Conservation (phyloP, 2,797 vertebrate species). For the Leuciscus waleckii region DNA sequence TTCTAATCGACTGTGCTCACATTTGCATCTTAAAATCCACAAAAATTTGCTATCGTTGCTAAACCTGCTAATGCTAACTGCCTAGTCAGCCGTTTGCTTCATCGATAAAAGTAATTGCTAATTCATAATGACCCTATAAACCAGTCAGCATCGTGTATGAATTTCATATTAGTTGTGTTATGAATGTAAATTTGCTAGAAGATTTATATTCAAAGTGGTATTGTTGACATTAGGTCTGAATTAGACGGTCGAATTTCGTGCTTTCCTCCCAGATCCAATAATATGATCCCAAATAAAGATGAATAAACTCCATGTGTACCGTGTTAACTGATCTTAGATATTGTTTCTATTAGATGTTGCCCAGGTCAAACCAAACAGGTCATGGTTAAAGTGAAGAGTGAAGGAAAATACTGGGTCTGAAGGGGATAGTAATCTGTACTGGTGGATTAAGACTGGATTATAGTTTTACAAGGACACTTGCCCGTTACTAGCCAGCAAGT, state of each 20-base stretch:
- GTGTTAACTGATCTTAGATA: background rate
- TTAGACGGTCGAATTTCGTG: background rate
- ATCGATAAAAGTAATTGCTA: conserved; percentile 18
- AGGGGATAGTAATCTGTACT: conserved; percentile 67
- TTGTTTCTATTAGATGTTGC: background rate
- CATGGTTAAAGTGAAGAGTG: conserved; percentile 3
- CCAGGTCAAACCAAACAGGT: background rate
- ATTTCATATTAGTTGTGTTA: background rate
- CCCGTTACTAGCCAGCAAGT: conserved; percentile 29
- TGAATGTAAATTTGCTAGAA: background rate
- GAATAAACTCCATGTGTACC: background rate
- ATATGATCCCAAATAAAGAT: background rate
- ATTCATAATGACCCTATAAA: background rate
- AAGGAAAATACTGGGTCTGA: conserved; percentile 40
- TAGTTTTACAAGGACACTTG: conserved; percentile 70
- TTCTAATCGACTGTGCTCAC: background rate
- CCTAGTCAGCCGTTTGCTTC: conserved; percentile 38
- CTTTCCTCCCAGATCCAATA: background rate
- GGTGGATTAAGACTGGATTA: conserved; percentile 80
- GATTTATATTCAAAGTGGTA: background rate
- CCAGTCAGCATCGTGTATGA: background rate
- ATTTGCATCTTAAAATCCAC: background rate
- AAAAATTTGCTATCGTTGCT: background rate
- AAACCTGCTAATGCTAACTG: conserved; percentile 46
- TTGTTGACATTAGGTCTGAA: conserved; percentile 7